Evolutionary conservation across 2,797 vertebrate species (phyloP).

Genomic region (Anguilla obscura): DNA sequence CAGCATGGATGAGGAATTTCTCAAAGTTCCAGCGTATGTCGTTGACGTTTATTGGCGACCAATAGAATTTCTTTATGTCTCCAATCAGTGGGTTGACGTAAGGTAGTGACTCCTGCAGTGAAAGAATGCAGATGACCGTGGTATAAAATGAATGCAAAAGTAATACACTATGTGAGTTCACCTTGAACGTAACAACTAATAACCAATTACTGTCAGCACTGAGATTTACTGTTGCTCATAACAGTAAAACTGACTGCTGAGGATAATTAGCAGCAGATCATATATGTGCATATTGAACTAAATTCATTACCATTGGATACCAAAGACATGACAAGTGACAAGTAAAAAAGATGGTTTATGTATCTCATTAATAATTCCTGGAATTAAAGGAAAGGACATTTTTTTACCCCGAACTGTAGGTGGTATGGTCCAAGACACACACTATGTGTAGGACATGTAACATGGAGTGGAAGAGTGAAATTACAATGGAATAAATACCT

Average conservation of each 20-base stretch:
- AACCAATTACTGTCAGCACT: conserved; percentile 9
- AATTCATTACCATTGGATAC: conserved; percentile 10
- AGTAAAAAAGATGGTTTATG: conserved; percentile 12
- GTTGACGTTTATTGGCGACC: conserved; percentile 75
- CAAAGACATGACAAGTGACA: conserved; percentile 11
- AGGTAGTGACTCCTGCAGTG: conserved; percentile 66
- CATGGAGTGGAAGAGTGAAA: not conserved
- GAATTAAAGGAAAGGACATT: not conserved
- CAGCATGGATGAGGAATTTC: conserved; percentile 73
- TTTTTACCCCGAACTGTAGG: not conserved
- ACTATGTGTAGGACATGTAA: not conserved
- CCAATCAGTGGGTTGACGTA: conserved; percentile 76
- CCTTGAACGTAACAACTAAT: conserved; percentile 14
- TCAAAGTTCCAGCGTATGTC: conserved; percentile 84
- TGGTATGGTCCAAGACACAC: not conserved
- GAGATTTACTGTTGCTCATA: conserved; percentile 14
- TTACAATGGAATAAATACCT: conserved; percentile 56
- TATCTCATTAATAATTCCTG: not conserved
- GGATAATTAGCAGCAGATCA: conserved; percentile 16
- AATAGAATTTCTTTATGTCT: conserved; percentile 74
- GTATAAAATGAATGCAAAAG: not conserved
- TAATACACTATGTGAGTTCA: not conserved
- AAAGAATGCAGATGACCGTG: conserved; percentile 19
- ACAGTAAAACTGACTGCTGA: conserved; percentile 22
- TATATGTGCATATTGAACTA: not conserved